Conservation (phyloP, 2,888 invertebrate species). For the Idaea dimidiata region DNA sequence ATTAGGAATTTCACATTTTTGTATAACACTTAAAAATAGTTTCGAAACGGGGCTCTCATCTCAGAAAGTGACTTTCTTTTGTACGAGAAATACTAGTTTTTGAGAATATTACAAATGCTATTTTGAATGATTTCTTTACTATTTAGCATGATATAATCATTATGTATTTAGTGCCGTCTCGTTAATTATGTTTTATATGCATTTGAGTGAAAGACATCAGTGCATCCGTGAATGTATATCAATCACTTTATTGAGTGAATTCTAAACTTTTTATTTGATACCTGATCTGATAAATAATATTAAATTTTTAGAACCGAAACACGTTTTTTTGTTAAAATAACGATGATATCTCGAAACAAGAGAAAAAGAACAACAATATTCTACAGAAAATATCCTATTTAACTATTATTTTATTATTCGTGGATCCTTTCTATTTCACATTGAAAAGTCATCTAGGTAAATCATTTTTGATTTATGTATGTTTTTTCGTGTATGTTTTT, state of each 20-base stretch:
- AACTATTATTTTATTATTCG: too few relatives aligned
- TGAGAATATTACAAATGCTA: neutral
- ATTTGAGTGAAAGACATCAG: neutral
- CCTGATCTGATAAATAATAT: too few relatives aligned
- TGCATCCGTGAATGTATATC: neutral
- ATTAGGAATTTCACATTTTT: neutral
- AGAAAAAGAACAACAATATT: too few relatives aligned
- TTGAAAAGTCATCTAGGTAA: too few relatives aligned
- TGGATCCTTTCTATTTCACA: too few relatives aligned
- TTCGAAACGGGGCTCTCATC: neutral
- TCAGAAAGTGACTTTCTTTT: slow-evolving; percentile 4
- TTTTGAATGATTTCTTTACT: neutral
- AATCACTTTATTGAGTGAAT: neutral
- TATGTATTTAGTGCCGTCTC: neutral
- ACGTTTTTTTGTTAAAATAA: too few relatives aligned
- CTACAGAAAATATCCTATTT: too few relatives aligned
- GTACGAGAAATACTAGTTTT: neutral
- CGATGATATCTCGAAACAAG: too few relatives aligned
- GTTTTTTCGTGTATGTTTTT: too few relatives aligned
- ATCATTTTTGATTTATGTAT: too few relatives aligned
- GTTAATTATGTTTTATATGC: neutral
- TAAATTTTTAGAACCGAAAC: too few relatives aligned
- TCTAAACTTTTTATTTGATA: neutral
- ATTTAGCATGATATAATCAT: slow-evolving; percentile 4
- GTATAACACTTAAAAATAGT: neutral